Base-by-base conservation (phyloP, 2,797 vertebrate species). In the Clarias platycephalus region DNA sequence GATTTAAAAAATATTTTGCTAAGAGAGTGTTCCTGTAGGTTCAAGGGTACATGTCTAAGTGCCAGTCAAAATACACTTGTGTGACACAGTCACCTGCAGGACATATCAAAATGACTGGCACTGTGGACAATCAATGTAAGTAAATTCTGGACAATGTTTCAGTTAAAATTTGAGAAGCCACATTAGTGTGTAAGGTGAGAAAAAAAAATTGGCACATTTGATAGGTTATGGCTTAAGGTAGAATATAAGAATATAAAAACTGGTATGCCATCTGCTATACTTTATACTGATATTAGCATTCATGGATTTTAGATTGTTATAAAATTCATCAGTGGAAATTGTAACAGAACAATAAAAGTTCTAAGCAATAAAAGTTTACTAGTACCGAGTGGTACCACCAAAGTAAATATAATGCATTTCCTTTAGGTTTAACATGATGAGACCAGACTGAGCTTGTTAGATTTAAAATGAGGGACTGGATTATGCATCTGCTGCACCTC, bases 331-430 rank as follows among this genome's bases (percentile, higher is more conserved):
- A 40, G 34, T 24, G 67, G 10, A 71, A 81, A 58, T 82, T 84
- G 64, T 77, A 84, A 84, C 85, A 86, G 28, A 78, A 53, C 72
- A 76, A 67, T 49, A 18, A 83, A 26, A 71, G 80, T 24, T 13
- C 44, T 44, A 44, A 44, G 9, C n/a, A n/a, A n/a, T n/a, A n/a
- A n/a, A n/a, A n/a, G 82, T 83, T 70, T 70, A 70, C 9, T 37
- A 37, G 22, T 70, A 22, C 20, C 31, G 37, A 74, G 44, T 44
- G 44, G 44, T 44, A 44, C 44, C 44, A 44, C 10, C 44, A 44
- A 44, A 44, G 44, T 0, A 44, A 44, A 44, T 44, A 44, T 44
- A 44, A 44, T 44, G 9, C 44, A 44, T 44, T 44, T 44, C 9
- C 44, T 44, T 44, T 10, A 44, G 44, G 44, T 44, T 44, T 44